phyloP scores from a whole-genome alignment of 30 jellyfish, hydroid and myxozoan species.

The Catostylus mosaicus region DNA sequence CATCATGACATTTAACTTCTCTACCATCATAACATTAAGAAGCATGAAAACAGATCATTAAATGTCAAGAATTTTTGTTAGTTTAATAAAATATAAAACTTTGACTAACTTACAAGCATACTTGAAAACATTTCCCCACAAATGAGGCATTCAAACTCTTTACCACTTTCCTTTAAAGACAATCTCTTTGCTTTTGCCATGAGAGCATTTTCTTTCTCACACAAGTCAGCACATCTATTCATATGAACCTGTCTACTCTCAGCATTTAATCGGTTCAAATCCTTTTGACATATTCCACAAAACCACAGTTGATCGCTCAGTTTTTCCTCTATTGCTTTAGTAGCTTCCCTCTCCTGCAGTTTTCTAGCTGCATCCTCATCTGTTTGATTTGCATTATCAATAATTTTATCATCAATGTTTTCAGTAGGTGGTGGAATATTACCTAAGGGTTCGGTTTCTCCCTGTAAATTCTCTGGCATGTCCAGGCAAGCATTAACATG shows the following conservation, averaged over 20 bases:
- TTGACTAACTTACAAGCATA: conserved; percentile 17
- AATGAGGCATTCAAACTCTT: conserved; percentile 52
- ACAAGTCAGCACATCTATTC: conserved; percentile 65
- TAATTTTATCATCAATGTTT: not conserved
- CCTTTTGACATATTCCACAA: conserved; percentile 61
- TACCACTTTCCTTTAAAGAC: conserved; percentile 24
- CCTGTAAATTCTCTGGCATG: not conserved
- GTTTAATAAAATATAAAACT: too few species aligned
- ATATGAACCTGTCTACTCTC: conserved; percentile 46
- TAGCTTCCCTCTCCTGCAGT: conserved; percentile 54
- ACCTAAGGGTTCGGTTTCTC: not conserved
- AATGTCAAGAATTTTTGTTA: too few species aligned
- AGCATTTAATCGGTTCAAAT: conserved; percentile 34
- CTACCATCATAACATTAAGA: too few species aligned
- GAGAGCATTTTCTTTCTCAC: conserved; percentile 12
- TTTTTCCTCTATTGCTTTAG: conserved; percentile 28
- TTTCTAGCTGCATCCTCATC: conserved; percentile 60
- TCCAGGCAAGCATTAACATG: conserved; percentile 64
- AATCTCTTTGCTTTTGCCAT: conserved; percentile 37
- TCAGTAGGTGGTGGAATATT: not conserved
- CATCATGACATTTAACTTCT: too few species aligned
- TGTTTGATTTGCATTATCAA: not conserved
- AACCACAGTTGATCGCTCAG: conserved; percentile 26
- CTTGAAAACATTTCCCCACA: conserved; percentile 49
- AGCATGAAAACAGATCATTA: too few species aligned